Conservation (phyloP, 2,113 vertebrate genomes). For the Microcebus ravelobensis region DNA sequence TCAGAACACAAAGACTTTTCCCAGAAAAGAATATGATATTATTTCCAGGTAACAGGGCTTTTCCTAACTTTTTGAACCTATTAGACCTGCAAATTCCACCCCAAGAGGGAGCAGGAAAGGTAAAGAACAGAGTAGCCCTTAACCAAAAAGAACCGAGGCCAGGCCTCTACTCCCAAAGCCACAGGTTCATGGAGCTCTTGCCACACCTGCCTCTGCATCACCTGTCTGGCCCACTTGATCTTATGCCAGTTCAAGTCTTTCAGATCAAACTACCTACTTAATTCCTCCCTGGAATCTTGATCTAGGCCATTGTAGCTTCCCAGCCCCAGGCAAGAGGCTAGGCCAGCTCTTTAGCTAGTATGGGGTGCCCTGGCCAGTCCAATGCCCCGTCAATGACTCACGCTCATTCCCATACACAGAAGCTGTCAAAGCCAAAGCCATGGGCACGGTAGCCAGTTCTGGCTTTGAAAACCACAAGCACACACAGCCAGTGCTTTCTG, state of each 20-base stretch:
- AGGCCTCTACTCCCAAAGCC: background rate
- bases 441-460: background rate
- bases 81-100: background rate
- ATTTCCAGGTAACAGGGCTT: background rate
- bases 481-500: background rate
- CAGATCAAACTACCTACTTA: constrained; percentile 15
- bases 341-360: background rate
- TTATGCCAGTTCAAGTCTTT: background rate
- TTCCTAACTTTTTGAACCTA: background rate
- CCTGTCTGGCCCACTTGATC: constrained; percentile 9
- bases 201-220: background rate
- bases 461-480: background rate
- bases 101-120: background rate
- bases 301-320: background rate
- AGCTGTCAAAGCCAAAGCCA: background rate
- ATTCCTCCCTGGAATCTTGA: background rate
- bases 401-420: background rate
- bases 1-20: background rate
- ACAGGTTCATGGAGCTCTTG: background rate
- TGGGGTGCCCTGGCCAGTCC: background rate
- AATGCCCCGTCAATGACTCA: background rate
- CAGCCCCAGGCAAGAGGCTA: background rate
- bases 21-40: background rate
- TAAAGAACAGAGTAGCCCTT: background rate
- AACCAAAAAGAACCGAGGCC: background rate